Base-by-base conservation (phyloP, 35 echinoderm and acorn worm species). In the Eucidaris tribuloides region DNA sequence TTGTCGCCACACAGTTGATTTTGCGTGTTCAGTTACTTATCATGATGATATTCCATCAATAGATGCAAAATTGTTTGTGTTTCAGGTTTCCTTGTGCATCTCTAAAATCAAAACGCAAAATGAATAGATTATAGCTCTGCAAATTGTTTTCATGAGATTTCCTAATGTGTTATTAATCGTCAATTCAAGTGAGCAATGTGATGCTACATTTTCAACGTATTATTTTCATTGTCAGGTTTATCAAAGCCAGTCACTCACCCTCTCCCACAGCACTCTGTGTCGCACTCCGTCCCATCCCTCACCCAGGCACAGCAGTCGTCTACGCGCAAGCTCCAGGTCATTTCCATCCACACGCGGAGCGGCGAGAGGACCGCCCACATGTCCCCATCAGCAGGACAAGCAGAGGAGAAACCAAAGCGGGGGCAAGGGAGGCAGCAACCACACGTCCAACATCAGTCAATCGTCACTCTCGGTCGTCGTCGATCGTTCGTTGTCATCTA, bases 241-340 rank as follows among this genome's bases (percentile, higher is more conserved):
- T 70, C 92, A 89, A 28, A 97, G 87, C 82, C 87, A 84, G 20
- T 99, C 96, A 41, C 94, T n/a, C n/a, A n/a, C 96, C 13, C 78
- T 99, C 71, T 99, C 96, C 15, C 58, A 79, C 64, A 91, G 87
- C n/a, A 93, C 96, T 40, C 68, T 90, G 36, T 99, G 89, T 9
- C 94, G 89, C n/a, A 81, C 82, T 38, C 77, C 65, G 27, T 93
- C 96, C 5, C 91, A 92, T 36, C 64, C 83, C 19, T 86, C 91
- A 0, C 87, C 91, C 41, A 58, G 48, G 57, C 64, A 58, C 83
- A 85, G 56, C 14, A 42, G 46, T 72, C 70, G 42, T 90, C 91
- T 23, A 88, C 91, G 30, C 84, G 83, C 44, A 32, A 41, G 45
- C n/a, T 87, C 56, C 15, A 30, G 64, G 15, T 81, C 81, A 15